phyloP scores from a whole-genome alignment of 2,113 vertebrate species.

The Cnemophilus loriae region DNA sequence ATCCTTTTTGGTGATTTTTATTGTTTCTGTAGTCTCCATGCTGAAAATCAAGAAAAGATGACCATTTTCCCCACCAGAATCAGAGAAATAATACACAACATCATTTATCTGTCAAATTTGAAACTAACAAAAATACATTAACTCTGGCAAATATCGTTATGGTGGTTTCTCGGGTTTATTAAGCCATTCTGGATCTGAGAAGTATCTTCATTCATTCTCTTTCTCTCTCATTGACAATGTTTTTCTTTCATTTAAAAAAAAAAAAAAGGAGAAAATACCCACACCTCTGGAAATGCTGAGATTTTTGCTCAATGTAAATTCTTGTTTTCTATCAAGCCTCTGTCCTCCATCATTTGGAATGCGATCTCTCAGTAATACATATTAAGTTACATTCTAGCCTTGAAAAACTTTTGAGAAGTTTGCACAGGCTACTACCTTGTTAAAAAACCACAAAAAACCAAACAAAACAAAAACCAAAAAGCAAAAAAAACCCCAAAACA shows the following conservation, averaged over 20 bases:
- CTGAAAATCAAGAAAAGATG: not conserved
- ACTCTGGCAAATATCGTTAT: not conserved
- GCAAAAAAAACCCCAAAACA: not conserved
- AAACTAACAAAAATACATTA: not conserved
- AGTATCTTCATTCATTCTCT: not conserved
- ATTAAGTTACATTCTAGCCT: not conserved
- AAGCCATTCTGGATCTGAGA: not conserved
- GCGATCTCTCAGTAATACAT: not conserved
- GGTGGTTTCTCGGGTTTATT: not conserved
- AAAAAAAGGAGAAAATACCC: fast-evolving
- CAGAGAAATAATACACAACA: not conserved
- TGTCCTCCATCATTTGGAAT: not conserved
- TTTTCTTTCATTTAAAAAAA: not conserved
- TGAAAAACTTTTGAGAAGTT: slow-evolving; percentile 1
- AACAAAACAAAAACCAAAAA: too few species aligned
- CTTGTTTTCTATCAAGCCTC: not conserved
- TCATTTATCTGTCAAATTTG: not conserved
- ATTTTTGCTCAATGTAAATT: not conserved
- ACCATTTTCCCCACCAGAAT: not conserved
- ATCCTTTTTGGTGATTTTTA: not conserved
- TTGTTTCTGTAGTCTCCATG: not conserved
- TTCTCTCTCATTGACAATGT: not conserved
- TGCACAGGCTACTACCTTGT: slow-evolving; percentile 12
- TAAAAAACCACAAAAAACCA: not conserved
- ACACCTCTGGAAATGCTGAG: not conserved